Conservation (phyloP, 2,888 invertebrate genomes). For the Schizaphis graminum region DNA sequence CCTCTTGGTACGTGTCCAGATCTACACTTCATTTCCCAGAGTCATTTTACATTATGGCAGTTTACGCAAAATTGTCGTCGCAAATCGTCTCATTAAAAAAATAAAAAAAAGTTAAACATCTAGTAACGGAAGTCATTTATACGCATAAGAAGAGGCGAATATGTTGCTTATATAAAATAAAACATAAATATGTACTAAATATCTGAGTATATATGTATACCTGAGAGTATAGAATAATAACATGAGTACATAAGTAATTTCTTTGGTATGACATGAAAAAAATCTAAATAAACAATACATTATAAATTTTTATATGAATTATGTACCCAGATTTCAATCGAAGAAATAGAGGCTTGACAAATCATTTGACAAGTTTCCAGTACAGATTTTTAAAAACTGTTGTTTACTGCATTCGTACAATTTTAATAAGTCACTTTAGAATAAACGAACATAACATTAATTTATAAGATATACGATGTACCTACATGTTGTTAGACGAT, state of each 20-base stretch:
- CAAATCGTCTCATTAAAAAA: background rate
- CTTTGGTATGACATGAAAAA: background rate
- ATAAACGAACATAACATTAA: background rate
- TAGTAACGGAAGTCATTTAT: background rate
- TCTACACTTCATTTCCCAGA: conserved; percentile 1
- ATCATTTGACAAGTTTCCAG: background rate
- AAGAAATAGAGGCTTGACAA: background rate
- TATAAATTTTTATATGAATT: background rate
- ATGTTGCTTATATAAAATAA: background rate
- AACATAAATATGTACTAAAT: background rate
- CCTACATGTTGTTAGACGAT: background rate
- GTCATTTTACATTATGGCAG: background rate
- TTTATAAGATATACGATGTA: background rate
- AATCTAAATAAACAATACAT: background rate
- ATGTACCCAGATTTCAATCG: background rate
- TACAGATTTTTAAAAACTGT: background rate
- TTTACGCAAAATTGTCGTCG: background rate
- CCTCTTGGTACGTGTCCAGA: conserved; percentile 46
- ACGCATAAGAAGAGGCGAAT: background rate
- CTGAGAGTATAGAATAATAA: background rate
- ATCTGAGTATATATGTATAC: background rate
- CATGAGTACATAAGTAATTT: background rate
- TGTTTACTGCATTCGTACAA: background rate
- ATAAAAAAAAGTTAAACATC: background rate
- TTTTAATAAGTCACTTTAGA: background rate